A percentile compares a stretch with the other conserved stretches of the same genome.
Conservation (phyloP, 2,797 vertebrate species). For the Girardinus metallicus region DNA sequence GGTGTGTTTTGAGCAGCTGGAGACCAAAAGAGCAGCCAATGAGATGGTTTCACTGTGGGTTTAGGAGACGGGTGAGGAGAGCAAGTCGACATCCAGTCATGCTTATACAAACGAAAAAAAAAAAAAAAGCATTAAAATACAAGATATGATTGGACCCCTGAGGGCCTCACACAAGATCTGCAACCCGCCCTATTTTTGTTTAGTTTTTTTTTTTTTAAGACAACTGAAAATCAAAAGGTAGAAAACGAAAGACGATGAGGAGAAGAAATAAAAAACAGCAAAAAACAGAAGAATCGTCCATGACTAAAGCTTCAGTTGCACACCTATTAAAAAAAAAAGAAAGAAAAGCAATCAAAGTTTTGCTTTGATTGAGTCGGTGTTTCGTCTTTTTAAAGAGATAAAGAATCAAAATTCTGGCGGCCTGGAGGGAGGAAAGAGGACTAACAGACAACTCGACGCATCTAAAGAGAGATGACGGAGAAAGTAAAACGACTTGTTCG, state of each 20-base stretch:
- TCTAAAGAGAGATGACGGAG: conserved; percentile 57
- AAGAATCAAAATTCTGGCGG: conserved; percentile 70
- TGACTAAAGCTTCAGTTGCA: conserved; percentile 72
- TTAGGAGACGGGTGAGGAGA: conserved; percentile 53
- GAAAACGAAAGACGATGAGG: conserved; percentile 52
- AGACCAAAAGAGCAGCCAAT: conserved; percentile 54
- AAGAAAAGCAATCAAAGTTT: conserved; percentile 36
- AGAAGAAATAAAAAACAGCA: conserved; percentile 38
- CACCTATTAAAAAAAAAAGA: conserved; percentile 13
- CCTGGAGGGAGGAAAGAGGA: conserved; percentile 43
- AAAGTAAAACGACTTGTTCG: conserved; percentile 18
- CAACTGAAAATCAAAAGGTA: conserved; percentile 36
- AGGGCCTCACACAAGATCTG: conserved; percentile 50
- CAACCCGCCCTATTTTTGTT: conserved; percentile 38
- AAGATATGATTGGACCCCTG: conserved; percentile 75
- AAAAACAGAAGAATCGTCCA: conserved; percentile 54
- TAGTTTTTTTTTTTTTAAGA: not conserved
- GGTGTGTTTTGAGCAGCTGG: conserved; percentile 49
- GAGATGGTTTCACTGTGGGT: conserved; percentile 70
- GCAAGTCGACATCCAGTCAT: conserved; percentile 59
- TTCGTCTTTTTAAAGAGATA: conserved; percentile 58
- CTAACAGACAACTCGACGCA: conserved; percentile 56
- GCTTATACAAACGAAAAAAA: conserved; percentile 19
- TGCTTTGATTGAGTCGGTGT: conserved; percentile 43
- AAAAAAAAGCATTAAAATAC: conserved; percentile 46